Evolutionary conservation across 2,113 vertebrate species (phyloP), one percentile per base, ranked within the genome.

Genomic region (Dendrocopos noguchii): DNA sequence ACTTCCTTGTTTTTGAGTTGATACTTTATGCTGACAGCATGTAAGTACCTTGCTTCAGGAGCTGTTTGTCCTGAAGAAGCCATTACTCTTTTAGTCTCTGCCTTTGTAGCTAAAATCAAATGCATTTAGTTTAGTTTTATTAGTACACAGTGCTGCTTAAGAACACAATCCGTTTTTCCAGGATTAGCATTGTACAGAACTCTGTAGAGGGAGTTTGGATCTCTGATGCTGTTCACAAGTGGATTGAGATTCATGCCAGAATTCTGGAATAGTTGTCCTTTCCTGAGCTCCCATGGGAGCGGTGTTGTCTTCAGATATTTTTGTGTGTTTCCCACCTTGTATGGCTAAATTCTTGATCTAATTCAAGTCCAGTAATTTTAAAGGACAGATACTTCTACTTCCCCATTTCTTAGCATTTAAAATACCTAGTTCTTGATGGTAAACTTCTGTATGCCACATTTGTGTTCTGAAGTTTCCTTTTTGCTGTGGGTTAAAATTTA

Each of bases 121-220:
- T 67, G 92, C 72, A 55, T 96, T 91, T 95, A 91, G 88, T 50
- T 63, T 90, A 95, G 80, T 90, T 78, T 80, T 95, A 81, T 79
- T 95, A 86, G 88, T 91, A 64, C 44, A 66, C 2, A 1, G 90
- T 73, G 52, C 88, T 95, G 67, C 92, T 90, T 95, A 95, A 95
- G 93, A 77, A 67, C 86, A 88, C 90, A 95, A 89, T 95, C 90
- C 18, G 70, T 90, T 97, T 95, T 90, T 82, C 81, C 56, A 67
- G 93, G 95, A 96, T 96, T 96, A 95, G 52, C 71, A 1, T 77
- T 60, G 55, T 76, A 59, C 71, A 82, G 87, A 92, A 88, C 86
- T 94, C 68, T 89, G 4, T 60, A 82, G 75, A 87, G 53, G 24
- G 77, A 75, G 33, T 90, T 95, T 50, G 76, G 65, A n/a, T 90